phyloP scores from a whole-genome alignment of 2,888 invertebrate genomes.

The Julus scandinavius region DNA sequence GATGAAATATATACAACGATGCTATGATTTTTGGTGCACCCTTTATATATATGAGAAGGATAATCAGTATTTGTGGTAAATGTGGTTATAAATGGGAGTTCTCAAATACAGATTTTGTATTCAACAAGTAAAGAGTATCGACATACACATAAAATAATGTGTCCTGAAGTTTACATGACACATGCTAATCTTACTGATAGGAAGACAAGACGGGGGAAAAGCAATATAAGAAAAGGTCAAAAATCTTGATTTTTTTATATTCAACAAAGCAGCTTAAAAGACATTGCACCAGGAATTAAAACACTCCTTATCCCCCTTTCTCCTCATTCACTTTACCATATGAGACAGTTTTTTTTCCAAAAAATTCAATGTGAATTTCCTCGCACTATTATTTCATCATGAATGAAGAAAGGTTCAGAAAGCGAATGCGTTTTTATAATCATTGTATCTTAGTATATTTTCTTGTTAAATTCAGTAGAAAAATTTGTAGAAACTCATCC shows the following conservation, averaged over 20 bases:
- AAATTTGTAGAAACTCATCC: neutral
- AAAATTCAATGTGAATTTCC: neutral
- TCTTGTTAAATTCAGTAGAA: neutral
- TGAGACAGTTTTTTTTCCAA: neutral
- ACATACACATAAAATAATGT: neutral
- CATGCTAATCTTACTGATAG: neutral
- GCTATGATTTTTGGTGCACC: too few species aligned
- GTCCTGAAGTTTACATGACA: neutral
- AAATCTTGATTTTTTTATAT: neutral
- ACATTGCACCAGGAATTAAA: constrained; percentile 14
- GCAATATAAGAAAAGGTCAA: neutral
- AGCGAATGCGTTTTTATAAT: neutral
- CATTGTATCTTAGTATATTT: neutral
- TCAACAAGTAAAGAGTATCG: neutral
- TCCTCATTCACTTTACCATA: neutral
- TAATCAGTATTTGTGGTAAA: too few species aligned
- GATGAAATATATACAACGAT: too few species aligned
- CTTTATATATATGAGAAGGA: too few species aligned
- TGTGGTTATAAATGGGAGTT: too few species aligned
- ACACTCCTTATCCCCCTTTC: neutral
- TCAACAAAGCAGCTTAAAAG: neutral
- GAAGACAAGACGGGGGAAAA: too few species aligned
- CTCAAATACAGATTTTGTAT: too few species aligned
- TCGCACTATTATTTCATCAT: neutral
- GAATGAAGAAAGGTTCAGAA: neutral